A percentile compares a stretch with the other conserved stretches of the same genome.
Evolutionary conservation across 2,797 vertebrate species (phyloP).

Genomic region (Prunella strophiata): DNA sequence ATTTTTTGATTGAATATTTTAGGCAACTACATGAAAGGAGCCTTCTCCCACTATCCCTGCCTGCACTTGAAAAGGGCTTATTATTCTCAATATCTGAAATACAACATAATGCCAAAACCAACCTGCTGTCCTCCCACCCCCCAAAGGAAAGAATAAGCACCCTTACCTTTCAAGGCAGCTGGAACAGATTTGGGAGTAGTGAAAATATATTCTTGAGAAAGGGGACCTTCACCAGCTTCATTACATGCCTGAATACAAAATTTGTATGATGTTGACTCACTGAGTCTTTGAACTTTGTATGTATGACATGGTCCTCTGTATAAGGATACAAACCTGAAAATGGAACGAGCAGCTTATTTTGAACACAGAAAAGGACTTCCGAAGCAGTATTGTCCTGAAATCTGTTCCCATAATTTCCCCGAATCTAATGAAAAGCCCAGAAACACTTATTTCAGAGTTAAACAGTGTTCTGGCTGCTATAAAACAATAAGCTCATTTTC

Average conservation of each 20-base stretch:
- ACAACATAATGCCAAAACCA: neutral
- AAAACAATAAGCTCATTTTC: neutral
- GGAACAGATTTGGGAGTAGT: conserved; percentile 94
- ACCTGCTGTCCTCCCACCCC: neutral
- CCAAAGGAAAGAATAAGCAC: neutral
- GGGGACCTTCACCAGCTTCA: conserved; percentile 95
- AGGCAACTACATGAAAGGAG: neutral
- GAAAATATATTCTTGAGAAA: conserved; percentile 94
- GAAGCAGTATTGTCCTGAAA: neutral
- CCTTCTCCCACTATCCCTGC: neutral
- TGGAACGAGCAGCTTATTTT: conserved; percentile 27
- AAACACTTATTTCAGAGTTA: neutral
- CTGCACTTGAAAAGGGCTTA: neutral
- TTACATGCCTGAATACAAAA: conserved; percentile 99
- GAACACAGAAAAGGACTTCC: neutral
- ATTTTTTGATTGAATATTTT: neutral
- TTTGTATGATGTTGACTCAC: conserved; percentile 94
- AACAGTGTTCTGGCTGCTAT: neutral
- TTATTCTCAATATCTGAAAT: neutral
- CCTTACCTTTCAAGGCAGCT: conserved; percentile 91
- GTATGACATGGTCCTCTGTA: conserved; percentile 98
- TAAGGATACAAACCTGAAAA: conserved; percentile 90
- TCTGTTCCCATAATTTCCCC: neutral
- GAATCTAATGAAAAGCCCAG: neutral
- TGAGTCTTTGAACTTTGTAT: conserved; percentile 98